Conservation (phyloP, 2,113 vertebrate genomes). For the Chitala chitala region DNA sequence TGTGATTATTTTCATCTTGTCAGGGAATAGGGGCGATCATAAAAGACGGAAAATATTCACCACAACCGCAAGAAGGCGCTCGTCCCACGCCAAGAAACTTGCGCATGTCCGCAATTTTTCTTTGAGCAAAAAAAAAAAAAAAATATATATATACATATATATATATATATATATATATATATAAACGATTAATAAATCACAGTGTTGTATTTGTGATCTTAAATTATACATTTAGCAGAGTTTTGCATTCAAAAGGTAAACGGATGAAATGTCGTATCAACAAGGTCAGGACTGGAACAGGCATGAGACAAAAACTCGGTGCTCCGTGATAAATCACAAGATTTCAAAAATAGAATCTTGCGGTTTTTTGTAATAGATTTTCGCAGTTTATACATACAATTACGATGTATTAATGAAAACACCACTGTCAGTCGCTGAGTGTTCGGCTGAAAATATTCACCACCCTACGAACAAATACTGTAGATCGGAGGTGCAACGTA, state of each 20-base stretch:
- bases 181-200: conserved; percentile 17
- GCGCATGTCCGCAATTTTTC: background rate
- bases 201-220: conserved; percentile 1
- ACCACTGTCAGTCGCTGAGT: background rate
- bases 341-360: background rate
- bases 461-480: background rate
- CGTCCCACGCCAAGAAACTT: conserved; percentile 8
- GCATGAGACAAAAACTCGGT: background rate
- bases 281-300: background rate
- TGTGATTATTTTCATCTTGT: background rate
- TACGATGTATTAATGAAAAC: background rate
- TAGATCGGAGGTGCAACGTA: background rate
- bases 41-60: background rate
- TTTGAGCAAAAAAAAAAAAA: no score
- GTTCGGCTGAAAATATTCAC: background rate
- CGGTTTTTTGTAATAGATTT: background rate
- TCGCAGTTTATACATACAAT: background rate
- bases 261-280: background rate
- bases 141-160: background rate
- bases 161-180: conserved; percentile 3
- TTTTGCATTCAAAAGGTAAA: background rate
- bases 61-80: conserved; percentile 18
- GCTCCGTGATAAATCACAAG: background rate
- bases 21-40: background rate
- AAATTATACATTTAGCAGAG: background rate